Percentiles rank a stretch among this genome's conserved stretches.
phyloP scores from a whole-genome alignment of 2,888 invertebrate genomes.

The Zaprionus obscuricornis region DNA sequence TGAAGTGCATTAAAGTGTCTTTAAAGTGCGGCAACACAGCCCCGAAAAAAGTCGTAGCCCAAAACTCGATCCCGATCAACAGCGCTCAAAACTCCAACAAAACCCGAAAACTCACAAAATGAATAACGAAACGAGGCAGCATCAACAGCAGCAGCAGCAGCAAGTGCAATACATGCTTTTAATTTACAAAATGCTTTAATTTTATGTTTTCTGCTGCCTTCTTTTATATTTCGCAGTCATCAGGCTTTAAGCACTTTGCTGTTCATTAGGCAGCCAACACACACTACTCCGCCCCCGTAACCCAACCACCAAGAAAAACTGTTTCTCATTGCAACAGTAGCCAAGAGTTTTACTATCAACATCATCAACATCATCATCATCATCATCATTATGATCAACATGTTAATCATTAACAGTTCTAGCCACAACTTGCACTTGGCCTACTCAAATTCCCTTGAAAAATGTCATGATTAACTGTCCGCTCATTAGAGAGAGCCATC shows the following conservation, averaged over 20 bases:
- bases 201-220: conserved; percentile 18
- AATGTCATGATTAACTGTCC: conserved; percentile 77
- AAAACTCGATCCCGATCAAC: conserved; percentile 5
- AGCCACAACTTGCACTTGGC: conserved; percentile 2
- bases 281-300: conserved; percentile 7
- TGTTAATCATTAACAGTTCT: conserved; percentile 9
- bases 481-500: conserved; percentile 73
- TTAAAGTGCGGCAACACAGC: conserved; percentile 66
- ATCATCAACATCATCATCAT: conserved; percentile 14
- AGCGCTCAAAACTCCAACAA: neutral
- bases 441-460: conserved; percentile 32
- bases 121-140: neutral
- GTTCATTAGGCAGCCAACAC: conserved; percentile 18
- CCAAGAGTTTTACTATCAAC: too few relatives aligned
- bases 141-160: too few relatives aligned
- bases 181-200: conserved; percentile 44
- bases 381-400: conserved; percentile 14
- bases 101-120: neutral
- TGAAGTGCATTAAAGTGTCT: conserved; percentile 79
- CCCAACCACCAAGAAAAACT: too few relatives aligned
- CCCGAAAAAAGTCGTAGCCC: conserved; percentile 4
- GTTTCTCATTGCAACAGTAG: too few relatives aligned
- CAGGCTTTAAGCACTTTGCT: conserved; percentile 16
- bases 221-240: too few relatives aligned
- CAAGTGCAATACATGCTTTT: conserved; percentile 22